These are phyloP conservation scores for Sinocyclocheilus anshuiensis DNA, from an alignment of 2,113 vertebrate genomes.

Conservation along the genomic window DNA sequence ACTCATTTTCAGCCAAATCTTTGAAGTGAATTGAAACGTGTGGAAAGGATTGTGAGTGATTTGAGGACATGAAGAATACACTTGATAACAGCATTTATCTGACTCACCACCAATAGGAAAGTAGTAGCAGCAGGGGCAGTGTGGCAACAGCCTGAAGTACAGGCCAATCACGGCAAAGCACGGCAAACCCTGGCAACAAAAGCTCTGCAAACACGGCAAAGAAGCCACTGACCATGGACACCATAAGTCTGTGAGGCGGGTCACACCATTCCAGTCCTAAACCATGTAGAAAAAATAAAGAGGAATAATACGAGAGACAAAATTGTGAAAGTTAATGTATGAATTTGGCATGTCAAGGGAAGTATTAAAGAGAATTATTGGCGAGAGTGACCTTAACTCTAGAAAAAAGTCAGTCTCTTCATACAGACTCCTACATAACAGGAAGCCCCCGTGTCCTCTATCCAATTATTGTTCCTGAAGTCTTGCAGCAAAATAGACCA, in stretches of 20 bases:
- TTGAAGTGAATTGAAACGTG: background rate
- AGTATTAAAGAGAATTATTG: background rate
- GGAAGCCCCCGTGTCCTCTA: conserved; percentile 32
- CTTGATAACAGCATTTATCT: background rate
- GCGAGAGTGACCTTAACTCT: background rate
- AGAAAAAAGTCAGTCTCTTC: background rate
- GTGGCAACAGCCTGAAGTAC: conserved; percentile 84
- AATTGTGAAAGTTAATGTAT: background rate
- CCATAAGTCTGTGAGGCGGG: conserved; percentile 78
- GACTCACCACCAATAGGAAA: conserved; percentile 86
- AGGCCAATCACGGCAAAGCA: conserved; percentile 81
- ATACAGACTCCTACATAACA: background rate
- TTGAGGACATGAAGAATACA: no score
- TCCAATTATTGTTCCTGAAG: conserved; percentile 61
- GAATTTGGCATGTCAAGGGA: background rate
- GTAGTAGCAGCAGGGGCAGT: conserved; percentile 77
- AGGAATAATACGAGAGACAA: background rate
- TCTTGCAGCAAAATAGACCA: background rate
- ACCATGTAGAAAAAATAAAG: background rate
- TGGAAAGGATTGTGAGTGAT: background rate
- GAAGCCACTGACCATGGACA: conserved; percentile 81
- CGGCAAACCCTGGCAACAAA: conserved; percentile 80
- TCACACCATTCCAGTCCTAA: conserved; percentile 88
- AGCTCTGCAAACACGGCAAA: conserved; percentile 82
- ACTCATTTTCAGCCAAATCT: background rate